Base-by-base conservation (phyloP, 2,113 vertebrate species). In the Ia io region DNA sequence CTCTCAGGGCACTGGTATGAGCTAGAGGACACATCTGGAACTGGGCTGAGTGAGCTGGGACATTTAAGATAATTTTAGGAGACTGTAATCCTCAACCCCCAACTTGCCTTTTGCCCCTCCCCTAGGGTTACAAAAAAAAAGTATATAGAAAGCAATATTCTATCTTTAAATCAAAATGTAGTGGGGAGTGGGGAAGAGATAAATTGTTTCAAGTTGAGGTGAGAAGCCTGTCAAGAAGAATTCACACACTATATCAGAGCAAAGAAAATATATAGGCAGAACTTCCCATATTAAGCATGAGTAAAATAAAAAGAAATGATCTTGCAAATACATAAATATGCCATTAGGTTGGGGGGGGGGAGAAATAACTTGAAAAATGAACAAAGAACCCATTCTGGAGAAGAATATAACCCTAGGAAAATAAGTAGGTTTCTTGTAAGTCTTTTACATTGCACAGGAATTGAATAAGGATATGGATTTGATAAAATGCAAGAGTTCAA, bases 61-160 rank as follows among this genome's bases (percentile, higher is more conserved):
- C 35, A 63, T 70, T 73, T 85, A 90, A 90, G 35, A 79, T n/a
- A 93, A 88, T 71, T 73, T 88, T n/a, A 84, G 61, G 59, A 89
- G 4, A 88, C 65, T 37, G 63, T 86, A 92, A 63, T 14, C 42
- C 28, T 69, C 37, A 40, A 91, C 35, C 12, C 28, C 13, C 42
- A 92, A 86, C 20, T 44, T 87, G 28, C n/a, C 18, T 96, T 86
- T 67, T 22, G 32, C 9, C 5, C 9, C 44, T 63, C 22, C 40
- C 3, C 4, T 35, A 13, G 1, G 1, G 9, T 49, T 73, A 65
- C n/a, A 70, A 71, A 63, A 87, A 85, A 79, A 49, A 94, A 71
- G 51, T 47, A 86, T 49, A 63, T 13, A 65, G 30, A 74, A 91
- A 67, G n/a, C n/a, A 84, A 90, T 88, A 90, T n/a, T 91, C 37